phyloP scores from a whole-genome alignment of 1,140 invertebrate species.

The Trissolcus basalis region DNA sequence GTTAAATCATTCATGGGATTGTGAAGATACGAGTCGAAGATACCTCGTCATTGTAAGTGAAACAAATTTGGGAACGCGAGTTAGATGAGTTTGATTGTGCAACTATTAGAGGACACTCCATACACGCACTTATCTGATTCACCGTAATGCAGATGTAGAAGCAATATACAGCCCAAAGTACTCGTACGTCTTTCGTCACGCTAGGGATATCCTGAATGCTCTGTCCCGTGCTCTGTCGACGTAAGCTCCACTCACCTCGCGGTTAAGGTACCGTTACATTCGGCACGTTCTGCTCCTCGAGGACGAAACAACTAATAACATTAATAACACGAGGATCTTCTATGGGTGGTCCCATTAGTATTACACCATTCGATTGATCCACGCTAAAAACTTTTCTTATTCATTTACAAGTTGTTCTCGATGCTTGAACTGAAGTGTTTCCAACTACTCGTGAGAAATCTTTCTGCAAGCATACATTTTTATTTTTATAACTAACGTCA shows the following conservation, averaged over 20 bases:
- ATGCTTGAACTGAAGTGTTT: neutral
- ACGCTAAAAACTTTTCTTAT: constrained; percentile 39
- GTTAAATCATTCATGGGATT: constrained; percentile 41
- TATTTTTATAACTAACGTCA: too few species aligned
- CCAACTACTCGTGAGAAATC: neutral
- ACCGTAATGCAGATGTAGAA: constrained; percentile 59
- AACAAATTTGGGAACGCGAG: constrained; percentile 58
- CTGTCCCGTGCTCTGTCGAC: constrained; percentile 64
- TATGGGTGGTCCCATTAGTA: constrained; percentile 65
- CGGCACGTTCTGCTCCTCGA: constrained; percentile 64
- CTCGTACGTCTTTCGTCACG: constrained; percentile 60
- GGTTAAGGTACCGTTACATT: constrained; percentile 66
- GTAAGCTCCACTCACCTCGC: constrained; percentile 59
- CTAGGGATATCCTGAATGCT: constrained; percentile 60
- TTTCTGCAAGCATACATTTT: too few species aligned
- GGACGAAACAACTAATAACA: constrained; percentile 69
- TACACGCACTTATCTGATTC: constrained; percentile 58
- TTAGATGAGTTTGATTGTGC: constrained; percentile 48
- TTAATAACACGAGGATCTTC: constrained; percentile 65
- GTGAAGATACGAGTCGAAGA: constrained; percentile 34
- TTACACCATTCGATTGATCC: constrained; percentile 53
- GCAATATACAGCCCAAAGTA: constrained; percentile 59
- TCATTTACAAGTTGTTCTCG: constrained; percentile 36
- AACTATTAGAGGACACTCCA: constrained; percentile 53
- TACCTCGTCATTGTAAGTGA: constrained; percentile 48